A percentile compares a stretch with the other conserved stretches of the same genome.
Evolutionary conservation across 1,140 invertebrate species (phyloP).

Genomic region (Tribolium madens): DNA sequence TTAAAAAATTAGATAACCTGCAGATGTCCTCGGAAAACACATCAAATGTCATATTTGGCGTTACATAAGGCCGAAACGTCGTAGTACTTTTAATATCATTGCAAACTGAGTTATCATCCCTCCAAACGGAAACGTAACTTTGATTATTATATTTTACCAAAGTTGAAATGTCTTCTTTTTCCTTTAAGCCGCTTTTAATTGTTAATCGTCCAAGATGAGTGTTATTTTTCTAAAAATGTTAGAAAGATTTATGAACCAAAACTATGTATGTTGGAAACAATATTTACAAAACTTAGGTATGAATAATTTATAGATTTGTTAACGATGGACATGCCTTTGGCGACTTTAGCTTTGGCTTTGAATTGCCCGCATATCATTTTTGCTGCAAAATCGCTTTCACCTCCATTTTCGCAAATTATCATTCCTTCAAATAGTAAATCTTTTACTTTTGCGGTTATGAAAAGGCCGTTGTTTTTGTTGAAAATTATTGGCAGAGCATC

Average conservation of each 20-base stretch:
- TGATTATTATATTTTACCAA: slow-evolving; percentile 64
- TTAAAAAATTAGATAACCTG: slow-evolving; percentile 56
- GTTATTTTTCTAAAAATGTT: slow-evolving; percentile 66
- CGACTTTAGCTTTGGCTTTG: slow-evolving; percentile 28
- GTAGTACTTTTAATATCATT: slow-evolving; percentile 65
- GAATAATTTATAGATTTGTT: slow-evolving; percentile 51
- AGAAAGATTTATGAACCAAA: neutral
- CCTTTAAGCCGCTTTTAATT: slow-evolving; percentile 63
- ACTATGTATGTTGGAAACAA: neutral
- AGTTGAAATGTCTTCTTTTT: slow-evolving; percentile 60
- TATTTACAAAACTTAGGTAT: slow-evolving; percentile 53
- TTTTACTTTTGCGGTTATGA: slow-evolving; percentile 53
- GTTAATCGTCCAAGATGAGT: slow-evolving; percentile 64
- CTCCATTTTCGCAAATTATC: slow-evolving; percentile 52
- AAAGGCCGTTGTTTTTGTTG: slow-evolving; percentile 51
- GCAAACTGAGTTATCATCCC: slow-evolving; percentile 58
- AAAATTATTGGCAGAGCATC: slow-evolving; percentile 49
- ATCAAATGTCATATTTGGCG: slow-evolving; percentile 60
- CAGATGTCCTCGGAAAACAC: slow-evolving; percentile 67
- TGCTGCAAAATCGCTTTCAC: slow-evolving; percentile 48
- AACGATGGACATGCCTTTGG: slow-evolving; percentile 51
- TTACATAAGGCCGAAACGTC: slow-evolving; percentile 64
- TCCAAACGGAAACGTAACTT: slow-evolving; percentile 59
- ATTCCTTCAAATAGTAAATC: slow-evolving; percentile 55
- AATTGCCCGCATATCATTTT: slow-evolving; percentile 52